A percentile compares a stretch with the other conserved stretches of the same genome.
These are phyloP conservation scores for Aphelinus certus DNA, from an alignment of 1,140 invertebrate genomes.

Conservation along the genomic window DNA sequence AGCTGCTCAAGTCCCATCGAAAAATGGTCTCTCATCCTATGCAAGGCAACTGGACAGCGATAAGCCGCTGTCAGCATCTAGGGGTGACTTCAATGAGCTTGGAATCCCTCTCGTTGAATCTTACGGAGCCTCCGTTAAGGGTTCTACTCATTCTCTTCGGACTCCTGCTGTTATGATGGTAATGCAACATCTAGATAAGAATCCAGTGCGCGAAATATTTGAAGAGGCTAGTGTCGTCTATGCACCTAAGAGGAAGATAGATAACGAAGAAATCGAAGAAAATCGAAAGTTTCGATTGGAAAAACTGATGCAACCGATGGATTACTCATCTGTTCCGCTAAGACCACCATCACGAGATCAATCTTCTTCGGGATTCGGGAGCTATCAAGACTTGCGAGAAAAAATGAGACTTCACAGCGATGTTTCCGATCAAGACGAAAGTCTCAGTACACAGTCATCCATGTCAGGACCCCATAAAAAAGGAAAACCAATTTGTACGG, in stretches of 20 bases:
- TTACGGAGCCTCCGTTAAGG: slow-evolving; percentile 28
- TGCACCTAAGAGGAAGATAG: not conserved
- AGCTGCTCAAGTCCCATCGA: slow-evolving; percentile 40
- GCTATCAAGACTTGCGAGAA: slow-evolving; percentile 50
- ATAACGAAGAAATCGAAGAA: slow-evolving; percentile 25
- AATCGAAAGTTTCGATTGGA: slow-evolving; percentile 35
- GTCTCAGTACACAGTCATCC: slow-evolving; percentile 46
- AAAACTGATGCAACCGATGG: slow-evolving; percentile 36
- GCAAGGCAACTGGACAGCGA: slow-evolving; percentile 24
- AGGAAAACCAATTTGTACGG: slow-evolving; percentile 42
- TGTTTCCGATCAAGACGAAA: slow-evolving; percentile 45
- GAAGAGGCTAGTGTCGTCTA: not conserved
- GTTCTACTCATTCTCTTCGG: slow-evolving; percentile 33
- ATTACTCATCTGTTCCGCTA: slow-evolving; percentile 37
- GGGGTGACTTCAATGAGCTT: slow-evolving; percentile 61
- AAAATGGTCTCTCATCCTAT: slow-evolving; percentile 46
- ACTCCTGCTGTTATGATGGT: slow-evolving; percentile 44
- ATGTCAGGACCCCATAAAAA: slow-evolving; percentile 41
- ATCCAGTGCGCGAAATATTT: slow-evolving; percentile 13
- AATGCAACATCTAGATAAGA: slow-evolving; percentile 34
- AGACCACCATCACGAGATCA: slow-evolving; percentile 51
- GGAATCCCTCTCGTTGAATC: slow-evolving; percentile 57
- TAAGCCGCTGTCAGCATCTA: slow-evolving; percentile 33
- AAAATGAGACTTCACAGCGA: slow-evolving; percentile 29
- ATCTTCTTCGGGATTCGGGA: slow-evolving; percentile 56